Conservation (phyloP, 2,113 vertebrate species). For the Chloropsis cyanopogon region DNA sequence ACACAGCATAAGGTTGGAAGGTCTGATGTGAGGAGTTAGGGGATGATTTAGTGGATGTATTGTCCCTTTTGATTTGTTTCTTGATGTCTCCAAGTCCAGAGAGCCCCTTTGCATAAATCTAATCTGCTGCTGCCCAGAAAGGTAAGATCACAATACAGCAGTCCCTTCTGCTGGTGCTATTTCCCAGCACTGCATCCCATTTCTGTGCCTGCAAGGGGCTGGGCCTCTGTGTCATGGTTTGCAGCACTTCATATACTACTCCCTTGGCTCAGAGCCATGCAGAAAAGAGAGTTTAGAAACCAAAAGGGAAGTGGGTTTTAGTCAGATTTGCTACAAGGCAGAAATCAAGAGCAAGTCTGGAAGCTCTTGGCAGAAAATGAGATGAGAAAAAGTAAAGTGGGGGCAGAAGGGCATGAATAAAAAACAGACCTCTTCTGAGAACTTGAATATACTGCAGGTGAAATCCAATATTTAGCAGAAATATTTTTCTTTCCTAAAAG, state of each 20-base stretch:
- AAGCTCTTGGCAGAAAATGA: background rate
- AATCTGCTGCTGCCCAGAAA: background rate
- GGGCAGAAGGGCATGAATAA: background rate
- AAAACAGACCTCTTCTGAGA: background rate
- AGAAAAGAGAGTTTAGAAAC: background rate
- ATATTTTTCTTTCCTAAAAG: background rate
- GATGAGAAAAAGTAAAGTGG: background rate
- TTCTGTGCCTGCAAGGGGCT: background rate
- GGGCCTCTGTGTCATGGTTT: background rate
- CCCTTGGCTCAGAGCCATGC: background rate
- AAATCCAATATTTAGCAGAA: background rate
- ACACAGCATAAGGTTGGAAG: background rate
- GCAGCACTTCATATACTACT: background rate
- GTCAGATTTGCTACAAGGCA: background rate
- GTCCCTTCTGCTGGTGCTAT: background rate
- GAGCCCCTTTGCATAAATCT: background rate
- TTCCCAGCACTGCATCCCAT: background rate
- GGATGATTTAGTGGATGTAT: background rate
- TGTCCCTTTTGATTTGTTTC: background rate
- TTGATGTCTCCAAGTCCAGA: background rate
- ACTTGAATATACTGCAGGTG: background rate
- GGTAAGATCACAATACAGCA: rapidly evolving
- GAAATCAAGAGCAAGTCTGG: background rate
- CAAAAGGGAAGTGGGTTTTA: background rate
- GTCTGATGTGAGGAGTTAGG: background rate